Evolutionary conservation across 2,888 invertebrate genomes (phyloP), one percentile per base, ranked within the genome.

Genomic region (Alloplasta piceator): DNA sequence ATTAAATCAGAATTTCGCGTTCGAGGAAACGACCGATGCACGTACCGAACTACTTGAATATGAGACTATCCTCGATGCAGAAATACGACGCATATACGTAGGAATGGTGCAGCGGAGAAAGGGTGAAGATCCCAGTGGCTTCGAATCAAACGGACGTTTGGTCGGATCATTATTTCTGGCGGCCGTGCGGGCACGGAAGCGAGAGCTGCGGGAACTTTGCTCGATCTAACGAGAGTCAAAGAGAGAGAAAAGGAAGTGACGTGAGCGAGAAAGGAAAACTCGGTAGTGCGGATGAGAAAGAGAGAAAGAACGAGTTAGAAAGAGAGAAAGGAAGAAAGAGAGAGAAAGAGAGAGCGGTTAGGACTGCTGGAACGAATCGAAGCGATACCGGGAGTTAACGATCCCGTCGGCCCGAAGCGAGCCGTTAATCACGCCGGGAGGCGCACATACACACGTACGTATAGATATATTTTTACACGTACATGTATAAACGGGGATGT

Each of bases 381-480:
- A 77, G 70, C 71, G 80, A 81, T 78, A 78, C 81, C 72, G 71
- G 79, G 79, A 84, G 84, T 82, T 84, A 85, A 85, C 83, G 85
- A 85, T 83, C 82, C 83, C 81, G 80, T 85, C 81, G 82, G 70
- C 81, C 75, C 72, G 78, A 48, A 79, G 82, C 80, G 64, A 80
- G 78, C 82, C 81, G 82, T 82, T 83, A 83, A 83, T 83, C 83
- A 83, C 83, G 75, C 82, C 78, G 14, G 66, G 66, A 81, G 74
- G 71, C 81, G 61, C 78, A 81, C 74, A 78, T 66, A 58, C 66
- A 16, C 39, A 26, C 63, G 43, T 41, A 55, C 63, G 52, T 36
- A 26, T 26, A 26, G 26, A 26, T 26, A 26, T 26, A 26, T 26
- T 26, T 26, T 26, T 26, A 26, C 26, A 26, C 3, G 3, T 26